These are phyloP conservation scores for Sternotherus odoratus DNA, from an alignment of 2,797 vertebrate species.

Conservation along the genomic window DNA sequence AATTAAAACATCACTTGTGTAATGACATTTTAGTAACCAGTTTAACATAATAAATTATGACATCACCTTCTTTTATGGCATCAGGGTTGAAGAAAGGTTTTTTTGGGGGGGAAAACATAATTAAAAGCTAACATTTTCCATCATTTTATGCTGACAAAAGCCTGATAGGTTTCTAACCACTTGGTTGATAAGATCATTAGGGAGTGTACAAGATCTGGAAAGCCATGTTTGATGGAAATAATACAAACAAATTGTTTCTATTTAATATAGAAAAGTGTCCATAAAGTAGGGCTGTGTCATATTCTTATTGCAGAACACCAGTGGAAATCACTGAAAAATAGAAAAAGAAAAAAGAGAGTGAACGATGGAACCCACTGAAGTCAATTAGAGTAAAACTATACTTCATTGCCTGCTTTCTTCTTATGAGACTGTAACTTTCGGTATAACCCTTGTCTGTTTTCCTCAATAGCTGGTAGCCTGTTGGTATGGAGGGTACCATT, in stretches of 20 bases:
- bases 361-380: slow-evolving; percentile 43
- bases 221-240: background rate
- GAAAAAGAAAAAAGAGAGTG: background rate
- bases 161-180: background rate
- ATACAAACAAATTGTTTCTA: background rate
- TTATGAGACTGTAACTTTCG: background rate
- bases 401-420: background rate
- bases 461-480: background rate
- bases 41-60: slow-evolving; percentile 77
- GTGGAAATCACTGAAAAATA: slow-evolving; percentile 58
- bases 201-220: slow-evolving; percentile 4
- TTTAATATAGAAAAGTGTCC: slow-evolving; percentile 30
- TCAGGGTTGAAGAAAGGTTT: slow-evolving; percentile 51
- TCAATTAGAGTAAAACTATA: slow-evolving; percentile 36
- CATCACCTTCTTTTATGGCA: slow-evolving; percentile 76
- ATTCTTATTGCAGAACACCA: slow-evolving; percentile 52
- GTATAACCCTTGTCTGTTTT: background rate
- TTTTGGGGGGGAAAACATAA: background rate
- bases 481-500: background rate
- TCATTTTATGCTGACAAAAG: slow-evolving; percentile 5
- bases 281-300: background rate
- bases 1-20: slow-evolving; percentile 79
- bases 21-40: slow-evolving; percentile 76
- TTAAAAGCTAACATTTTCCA: background rate
- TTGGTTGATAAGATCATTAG: slow-evolving; percentile 3